Percentiles rank a stretch among this genome's conserved stretches.
phyloP scores from a whole-genome alignment of 2,888 invertebrate genomes.

The Harpalus rufipes region DNA sequence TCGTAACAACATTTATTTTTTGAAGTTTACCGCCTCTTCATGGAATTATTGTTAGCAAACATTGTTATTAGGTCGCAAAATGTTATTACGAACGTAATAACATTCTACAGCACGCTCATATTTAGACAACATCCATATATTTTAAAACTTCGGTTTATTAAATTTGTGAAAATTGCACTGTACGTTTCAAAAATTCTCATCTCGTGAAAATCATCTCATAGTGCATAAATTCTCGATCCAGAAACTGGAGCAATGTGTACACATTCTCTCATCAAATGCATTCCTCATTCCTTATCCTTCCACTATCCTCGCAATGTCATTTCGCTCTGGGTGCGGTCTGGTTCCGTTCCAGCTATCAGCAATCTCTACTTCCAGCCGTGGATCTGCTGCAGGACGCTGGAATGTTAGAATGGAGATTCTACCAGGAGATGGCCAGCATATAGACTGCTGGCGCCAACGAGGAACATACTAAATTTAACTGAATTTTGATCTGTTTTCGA shows the following conservation, averaged over 20 bases:
- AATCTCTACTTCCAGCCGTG: not conserved
- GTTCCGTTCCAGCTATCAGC: not conserved
- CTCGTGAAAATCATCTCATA: not conserved
- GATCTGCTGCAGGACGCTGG: not conserved
- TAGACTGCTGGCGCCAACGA: not conserved
- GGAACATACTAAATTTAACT: not conserved
- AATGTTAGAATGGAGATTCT: not conserved
- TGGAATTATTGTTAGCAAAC: too few relatives aligned
- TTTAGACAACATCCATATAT: not conserved
- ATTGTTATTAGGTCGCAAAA: too few relatives aligned
- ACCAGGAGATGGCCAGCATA: not conserved
- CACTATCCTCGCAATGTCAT: not conserved
- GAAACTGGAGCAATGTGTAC: not conserved
- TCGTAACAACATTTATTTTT: too few relatives aligned
- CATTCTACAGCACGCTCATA: not conserved
- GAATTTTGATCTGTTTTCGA: not conserved
- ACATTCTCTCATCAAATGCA: conserved; percentile 4
- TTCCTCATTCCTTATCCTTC: conserved; percentile 1
- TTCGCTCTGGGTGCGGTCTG: too few relatives aligned
- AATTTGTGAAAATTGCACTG: not conserved
- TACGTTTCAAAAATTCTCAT: not conserved
- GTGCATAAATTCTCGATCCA: not conserved
- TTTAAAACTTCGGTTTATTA: not conserved
- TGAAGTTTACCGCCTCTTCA: too few relatives aligned
- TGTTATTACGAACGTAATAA: too few relatives aligned